phyloP scores from a whole-genome alignment of 1,140 invertebrate species.

The Lepidotrigona ventralis region DNA sequence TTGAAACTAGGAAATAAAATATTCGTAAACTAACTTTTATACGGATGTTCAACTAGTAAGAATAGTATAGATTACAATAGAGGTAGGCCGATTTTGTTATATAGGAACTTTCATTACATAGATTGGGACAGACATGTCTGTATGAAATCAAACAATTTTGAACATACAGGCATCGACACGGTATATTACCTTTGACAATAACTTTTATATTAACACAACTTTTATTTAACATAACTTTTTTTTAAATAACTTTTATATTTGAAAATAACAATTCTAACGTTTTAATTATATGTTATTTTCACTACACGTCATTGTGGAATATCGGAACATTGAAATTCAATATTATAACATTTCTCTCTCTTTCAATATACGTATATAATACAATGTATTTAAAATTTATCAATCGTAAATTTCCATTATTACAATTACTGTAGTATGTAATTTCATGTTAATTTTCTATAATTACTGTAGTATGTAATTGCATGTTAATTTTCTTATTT shows the following conservation, averaged over 20 bases:
- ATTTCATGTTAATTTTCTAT: background rate
- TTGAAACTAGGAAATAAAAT: conserved; percentile 59
- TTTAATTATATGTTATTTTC: background rate
- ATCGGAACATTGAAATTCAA: background rate
- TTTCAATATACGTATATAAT: background rate
- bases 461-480: background rate
- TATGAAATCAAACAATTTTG: background rate
- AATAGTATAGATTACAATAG: conserved; percentile 7
- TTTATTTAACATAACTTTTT: too few species aligned
- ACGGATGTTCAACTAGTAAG: conserved; percentile 45
- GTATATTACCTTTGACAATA: background rate
- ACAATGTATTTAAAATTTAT: background rate
- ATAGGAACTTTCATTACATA: conserved; percentile 20
- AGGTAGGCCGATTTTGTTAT: background rate
- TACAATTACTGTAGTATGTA: background rate
- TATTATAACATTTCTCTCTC: background rate
- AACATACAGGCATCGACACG: background rate
- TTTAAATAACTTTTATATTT: background rate
- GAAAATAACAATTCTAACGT: background rate
- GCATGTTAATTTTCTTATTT: background rate
- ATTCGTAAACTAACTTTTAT: conserved; percentile 55
- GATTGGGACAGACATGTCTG: background rate
- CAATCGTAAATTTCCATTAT: background rate
- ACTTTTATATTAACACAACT: background rate
- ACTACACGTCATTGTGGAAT: background rate